These are phyloP conservation scores for Actinostola sp. DNA, from an alignment of 92 coral and sea anemone species.

Conservation along the genomic window DNA sequence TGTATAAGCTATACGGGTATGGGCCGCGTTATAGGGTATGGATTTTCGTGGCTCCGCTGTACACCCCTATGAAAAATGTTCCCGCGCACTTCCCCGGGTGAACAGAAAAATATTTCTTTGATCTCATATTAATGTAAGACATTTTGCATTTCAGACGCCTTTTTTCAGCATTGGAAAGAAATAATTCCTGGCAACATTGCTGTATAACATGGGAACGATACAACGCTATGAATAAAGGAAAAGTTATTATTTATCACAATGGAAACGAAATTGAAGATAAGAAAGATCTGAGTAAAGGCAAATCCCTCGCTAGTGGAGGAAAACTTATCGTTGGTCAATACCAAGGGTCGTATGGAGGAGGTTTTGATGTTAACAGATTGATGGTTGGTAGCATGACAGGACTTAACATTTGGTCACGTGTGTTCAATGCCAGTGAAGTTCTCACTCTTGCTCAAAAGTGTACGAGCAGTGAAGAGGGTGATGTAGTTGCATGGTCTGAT, in stretches of 20 bases:
- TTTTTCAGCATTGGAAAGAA: neutral
- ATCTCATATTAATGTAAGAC: no score
- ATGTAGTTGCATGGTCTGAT: conserved; percentile 15
- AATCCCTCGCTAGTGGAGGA: neutral
- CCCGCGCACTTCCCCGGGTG: no score
- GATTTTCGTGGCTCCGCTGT: no score
- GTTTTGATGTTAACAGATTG: conserved; percentile 3
- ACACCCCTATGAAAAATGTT: no score
- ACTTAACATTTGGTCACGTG: conserved; percentile 29
- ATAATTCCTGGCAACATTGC: conserved; percentile 19
- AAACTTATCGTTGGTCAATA: conserved; percentile 12
- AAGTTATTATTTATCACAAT: conserved; percentile 5
- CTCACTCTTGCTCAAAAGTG: neutral
- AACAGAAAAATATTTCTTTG: no score
- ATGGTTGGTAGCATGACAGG: conserved; percentile 27
- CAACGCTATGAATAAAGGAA: neutral
- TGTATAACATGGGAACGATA: conserved; percentile 13
- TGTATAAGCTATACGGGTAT: no score
- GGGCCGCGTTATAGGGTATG: no score
- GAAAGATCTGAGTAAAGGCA: conserved; percentile 5
- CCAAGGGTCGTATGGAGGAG: neutral
- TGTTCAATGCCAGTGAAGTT: conserved; percentile 4
- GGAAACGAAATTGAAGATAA: neutral
- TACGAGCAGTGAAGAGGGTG: neutral
- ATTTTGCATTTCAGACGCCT: neutral